Conservation (phyloP, 2,113 vertebrate genomes). For the Sterrhoptilus dennistouni region DNA sequence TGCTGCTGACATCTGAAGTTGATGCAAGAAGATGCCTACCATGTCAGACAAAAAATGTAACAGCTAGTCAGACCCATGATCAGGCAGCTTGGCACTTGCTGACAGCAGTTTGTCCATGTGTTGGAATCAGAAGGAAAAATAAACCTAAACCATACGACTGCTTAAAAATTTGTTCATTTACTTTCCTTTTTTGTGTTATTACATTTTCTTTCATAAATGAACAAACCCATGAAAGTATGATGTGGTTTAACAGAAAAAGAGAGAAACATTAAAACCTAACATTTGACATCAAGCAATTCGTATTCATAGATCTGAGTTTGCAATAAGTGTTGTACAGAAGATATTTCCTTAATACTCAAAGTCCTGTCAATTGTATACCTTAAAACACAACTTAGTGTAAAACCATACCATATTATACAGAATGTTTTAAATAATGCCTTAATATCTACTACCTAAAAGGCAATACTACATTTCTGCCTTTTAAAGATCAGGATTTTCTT, state of each 20-base stretch:
- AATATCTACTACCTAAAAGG: not conserved
- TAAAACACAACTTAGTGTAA: not conserved
- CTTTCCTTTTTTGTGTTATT: not conserved
- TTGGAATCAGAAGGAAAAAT: constrained; percentile 21
- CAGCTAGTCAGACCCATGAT: not conserved
- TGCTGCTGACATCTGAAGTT: constrained; percentile 61
- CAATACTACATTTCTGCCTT: not conserved
- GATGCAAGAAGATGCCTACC: constrained; percentile 27
- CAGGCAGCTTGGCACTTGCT: constrained; percentile 7
- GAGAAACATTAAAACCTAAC: not conserved
- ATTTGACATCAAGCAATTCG: not conserved
- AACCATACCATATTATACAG: not conserved
- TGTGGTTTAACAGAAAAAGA: not conserved
- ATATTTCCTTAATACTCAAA: not conserved
- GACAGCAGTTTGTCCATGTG: not conserved
- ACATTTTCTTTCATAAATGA: not conserved
- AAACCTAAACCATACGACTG: not conserved
- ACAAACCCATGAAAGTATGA: not conserved
- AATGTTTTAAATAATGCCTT: not conserved
- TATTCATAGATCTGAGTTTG: not conserved
- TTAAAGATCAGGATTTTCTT: not conserved
- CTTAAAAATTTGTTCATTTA: not conserved
- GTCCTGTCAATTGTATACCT: not conserved
- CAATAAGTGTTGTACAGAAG: not conserved
- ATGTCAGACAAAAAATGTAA: not conserved